These are phyloP conservation scores for Tetrapedia diversipes DNA, from an alignment of 2,888 invertebrate genomes.

Conservation along the genomic window DNA sequence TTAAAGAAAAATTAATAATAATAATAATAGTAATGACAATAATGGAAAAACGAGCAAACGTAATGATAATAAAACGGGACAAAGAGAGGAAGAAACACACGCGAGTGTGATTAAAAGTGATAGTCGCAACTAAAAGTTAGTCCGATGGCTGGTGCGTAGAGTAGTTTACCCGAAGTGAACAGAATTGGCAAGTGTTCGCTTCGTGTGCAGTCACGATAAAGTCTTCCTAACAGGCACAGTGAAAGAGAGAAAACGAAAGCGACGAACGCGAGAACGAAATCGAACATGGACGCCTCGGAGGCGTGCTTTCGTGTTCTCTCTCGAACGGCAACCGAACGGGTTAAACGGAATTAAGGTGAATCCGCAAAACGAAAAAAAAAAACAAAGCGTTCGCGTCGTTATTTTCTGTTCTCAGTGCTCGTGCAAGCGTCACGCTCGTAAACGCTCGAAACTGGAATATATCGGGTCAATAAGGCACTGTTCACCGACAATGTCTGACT, in stretches of 20 bases:
- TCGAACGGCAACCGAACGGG: slow-evolving; percentile 21
- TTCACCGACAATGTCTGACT: slow-evolving; percentile 83
- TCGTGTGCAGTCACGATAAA: not conserved
- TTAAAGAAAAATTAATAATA: slow-evolving; percentile 21
- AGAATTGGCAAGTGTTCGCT: slow-evolving; percentile 53
- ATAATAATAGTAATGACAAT: not conserved
- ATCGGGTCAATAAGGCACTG: slow-evolving; percentile 83
- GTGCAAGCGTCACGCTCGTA: slow-evolving; percentile 45
- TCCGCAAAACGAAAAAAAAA: too few relatives aligned
- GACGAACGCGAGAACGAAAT: slow-evolving; percentile 39
- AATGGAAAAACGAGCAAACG: not conserved
- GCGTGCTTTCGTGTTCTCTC: not conserved
- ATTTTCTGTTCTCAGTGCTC: slow-evolving; percentile 21
- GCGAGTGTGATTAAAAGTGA: not conserved
- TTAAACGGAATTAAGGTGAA: slow-evolving; percentile 4
- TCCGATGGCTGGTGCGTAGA: not conserved
- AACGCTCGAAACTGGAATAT: slow-evolving; percentile 69
- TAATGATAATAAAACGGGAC: not conserved
- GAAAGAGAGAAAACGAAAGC: slow-evolving; percentile 5
- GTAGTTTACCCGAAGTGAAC: too few relatives aligned
- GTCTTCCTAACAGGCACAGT: too few relatives aligned
- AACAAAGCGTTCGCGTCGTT: slow-evolving; percentile 45
- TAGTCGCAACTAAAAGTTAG: not conserved
- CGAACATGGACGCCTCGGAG: slow-evolving; percentile 43
- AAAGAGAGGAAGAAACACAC: not conserved